Evolutionary conservation across 2,113 vertebrate species (phyloP).

Genomic region (Oryctolagus cuniculus): mOryCun1.1 NC_091453.1:19468501-19469000

Average conservation of each 20-base stretch:
- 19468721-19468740: neutral
- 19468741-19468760: conserved; percentile 6
- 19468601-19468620: conserved; percentile 29
- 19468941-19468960: neutral
- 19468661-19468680: conserved; percentile 49
- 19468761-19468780: conserved; percentile 11
- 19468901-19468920: neutral
- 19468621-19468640: conserved; percentile 34
- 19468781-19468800: conserved; percentile 6
- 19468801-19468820: neutral
- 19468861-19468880: neutral
- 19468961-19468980: neutral
- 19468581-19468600: conserved; percentile 17
- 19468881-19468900: neutral
- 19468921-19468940: neutral
- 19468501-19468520: conserved; percentile 10
- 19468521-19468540: conserved; percentile 23
- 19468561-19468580: conserved; percentile 55
- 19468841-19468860: neutral
- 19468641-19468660: conserved; percentile 43
- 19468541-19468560: conserved; percentile 27
- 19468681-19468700: conserved; percentile 41
- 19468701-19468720: conserved; percentile 41
- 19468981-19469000: neutral
- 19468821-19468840: neutral